Evolutionary conservation across 2,797 vertebrate species (phyloP).

Genomic region (Balearica regulorum): DNA sequence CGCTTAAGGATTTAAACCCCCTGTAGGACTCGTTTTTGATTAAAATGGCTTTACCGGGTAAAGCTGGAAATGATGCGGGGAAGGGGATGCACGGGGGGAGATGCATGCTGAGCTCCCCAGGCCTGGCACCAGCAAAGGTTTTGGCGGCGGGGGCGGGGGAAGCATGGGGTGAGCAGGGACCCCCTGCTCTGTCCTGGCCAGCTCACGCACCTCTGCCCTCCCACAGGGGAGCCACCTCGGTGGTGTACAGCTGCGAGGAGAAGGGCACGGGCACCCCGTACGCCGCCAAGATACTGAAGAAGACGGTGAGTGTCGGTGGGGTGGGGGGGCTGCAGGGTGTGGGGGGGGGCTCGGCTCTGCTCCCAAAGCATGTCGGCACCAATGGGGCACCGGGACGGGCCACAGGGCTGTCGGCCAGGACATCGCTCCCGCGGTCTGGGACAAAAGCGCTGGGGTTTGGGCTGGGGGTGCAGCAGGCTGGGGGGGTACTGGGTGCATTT

Average conservation of each 20-base stretch:
- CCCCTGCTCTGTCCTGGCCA: not conserved
- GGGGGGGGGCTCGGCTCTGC: not conserved
- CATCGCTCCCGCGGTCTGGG: rapidly evolving
- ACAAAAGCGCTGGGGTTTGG: rapidly evolving
- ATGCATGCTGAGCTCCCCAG: not conserved
- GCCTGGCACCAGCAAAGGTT: not conserved
- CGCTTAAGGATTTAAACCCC: conserved; percentile 3
- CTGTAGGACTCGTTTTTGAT: not conserved
- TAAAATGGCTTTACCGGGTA: not conserved
- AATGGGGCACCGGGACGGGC: rapidly evolving
- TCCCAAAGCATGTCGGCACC: not conserved
- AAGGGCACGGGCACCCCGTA: conserved; percentile 82
- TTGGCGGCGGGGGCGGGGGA: not conserved
- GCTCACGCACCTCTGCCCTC: not conserved
- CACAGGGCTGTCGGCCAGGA: rapidly evolving
- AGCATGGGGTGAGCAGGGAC: rapidly evolving
- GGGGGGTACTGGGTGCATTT: not conserved
- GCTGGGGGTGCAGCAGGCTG: not conserved
- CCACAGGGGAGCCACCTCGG: conserved; percentile 85
- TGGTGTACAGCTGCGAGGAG: conserved; percentile 87
- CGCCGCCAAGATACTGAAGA: conserved; percentile 88
- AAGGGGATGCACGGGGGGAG: not conserved
- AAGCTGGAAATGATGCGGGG: not conserved
- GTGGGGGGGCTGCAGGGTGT: rapidly evolving
- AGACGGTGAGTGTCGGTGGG: conserved; percentile 78